These are phyloP conservation scores for Doryteuthis pealeii DNA, from an alignment of 1,140 invertebrate genomes.

Conservation along the genomic window DNA sequence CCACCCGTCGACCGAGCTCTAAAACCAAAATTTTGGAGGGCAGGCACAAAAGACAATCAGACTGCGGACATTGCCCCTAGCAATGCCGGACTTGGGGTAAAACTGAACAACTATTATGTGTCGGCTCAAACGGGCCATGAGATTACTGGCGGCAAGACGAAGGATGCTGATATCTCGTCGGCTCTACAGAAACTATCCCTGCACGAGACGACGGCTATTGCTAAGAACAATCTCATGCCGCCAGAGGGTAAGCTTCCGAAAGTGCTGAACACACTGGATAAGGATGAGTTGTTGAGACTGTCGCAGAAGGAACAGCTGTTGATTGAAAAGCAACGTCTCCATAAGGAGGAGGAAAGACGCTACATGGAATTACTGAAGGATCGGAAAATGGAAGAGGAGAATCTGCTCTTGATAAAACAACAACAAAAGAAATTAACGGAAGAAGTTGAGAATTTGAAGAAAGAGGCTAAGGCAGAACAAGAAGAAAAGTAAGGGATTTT, in stretches of 20 bases:
- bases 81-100: neutral
- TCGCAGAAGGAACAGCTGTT: neutral
- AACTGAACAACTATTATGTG: neutral
- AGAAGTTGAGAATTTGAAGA: no score
- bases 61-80: neutral
- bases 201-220: neutral
- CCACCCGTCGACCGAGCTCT: neutral
- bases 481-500: neutral
- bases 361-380: neutral
- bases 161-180: neutral
- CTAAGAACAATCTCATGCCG: no score
- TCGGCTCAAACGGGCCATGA: neutral
- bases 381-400: neutral
- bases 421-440: neutral
- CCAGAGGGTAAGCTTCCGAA: neutral
- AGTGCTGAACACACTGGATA: neutral
- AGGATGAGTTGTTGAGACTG: neutral
- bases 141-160: neutral
- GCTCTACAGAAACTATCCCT: neutral
- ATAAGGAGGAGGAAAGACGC: neutral
- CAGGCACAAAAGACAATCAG: neutral
- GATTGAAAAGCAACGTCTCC: neutral
- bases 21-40: neutral
- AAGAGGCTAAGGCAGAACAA: neutral
- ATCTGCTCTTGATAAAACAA: neutral